Base-by-base conservation (phyloP, 2,797 vertebrate species). In the Gastrophryne carolinensis region DNA sequence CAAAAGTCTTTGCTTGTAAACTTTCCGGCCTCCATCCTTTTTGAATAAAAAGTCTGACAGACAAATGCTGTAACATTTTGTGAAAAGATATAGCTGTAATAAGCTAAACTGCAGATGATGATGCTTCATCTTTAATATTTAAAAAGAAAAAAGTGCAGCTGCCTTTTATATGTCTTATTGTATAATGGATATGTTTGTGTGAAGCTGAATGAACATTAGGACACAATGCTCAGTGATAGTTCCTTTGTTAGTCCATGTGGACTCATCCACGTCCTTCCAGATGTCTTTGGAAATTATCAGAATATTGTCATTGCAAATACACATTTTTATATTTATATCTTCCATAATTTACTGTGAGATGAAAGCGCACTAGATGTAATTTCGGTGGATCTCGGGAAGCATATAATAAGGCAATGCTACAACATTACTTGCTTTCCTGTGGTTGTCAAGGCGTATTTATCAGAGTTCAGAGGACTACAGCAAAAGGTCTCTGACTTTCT, bases 211-310 rank as follows among this genome's bases (percentile, higher is more conserved):
- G 44, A 73, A 34, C 50, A 44, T 26, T n/a, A 30, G 41, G 63
- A 67, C 41, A 67, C 53, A 75, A 67, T 68, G 62, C 61, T 50
- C 41, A 60, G 52, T 68, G 54, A 75, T 68, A 44, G 63, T 39
- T 75, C 47, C 56, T 75, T 75, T 75, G 73, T 67, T 67, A 75
- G 54, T 60, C 73, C 63, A 39, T n/a, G 41, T 39, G 53, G 73
- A 75, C 53, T 15, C 54, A 75, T 75, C 54, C 23, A 67, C 21
- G 52, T 50, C 44, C 23, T 75, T 75, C 63, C 73, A 67, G 73
- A 67, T 75, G 73, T 75, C 63, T 74, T 56, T 66, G 39, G 41
- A 67, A 49, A 67, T 61, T 35, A 68, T 66, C 63, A 37, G 63
- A 24, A 68, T 58, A 58, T 58, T 74, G 39, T 57, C 10, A 12